These are phyloP conservation scores for Takifugu bimaculatus DNA, from an alignment of 2,113 vertebrate genomes.

Conservation along the genomic window DNA sequence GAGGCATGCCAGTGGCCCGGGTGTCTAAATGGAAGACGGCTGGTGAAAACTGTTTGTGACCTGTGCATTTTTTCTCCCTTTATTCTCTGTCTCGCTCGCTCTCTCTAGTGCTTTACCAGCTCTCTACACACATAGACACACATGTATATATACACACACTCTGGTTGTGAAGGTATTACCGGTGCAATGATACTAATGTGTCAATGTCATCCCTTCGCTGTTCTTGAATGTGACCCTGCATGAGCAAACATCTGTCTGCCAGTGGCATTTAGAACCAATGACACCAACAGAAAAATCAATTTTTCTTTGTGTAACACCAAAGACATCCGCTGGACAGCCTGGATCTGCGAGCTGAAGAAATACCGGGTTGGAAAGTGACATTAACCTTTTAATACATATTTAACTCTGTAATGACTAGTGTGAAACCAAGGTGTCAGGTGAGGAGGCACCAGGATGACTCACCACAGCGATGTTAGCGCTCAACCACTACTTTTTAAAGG, in stretches of 20 bases:
- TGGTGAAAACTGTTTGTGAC: conserved; percentile 54
- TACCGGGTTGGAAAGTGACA: conserved; percentile 1
- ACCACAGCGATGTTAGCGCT: conserved; percentile 62
- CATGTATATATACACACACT: not conserved
- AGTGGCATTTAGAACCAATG: conserved; percentile 45
- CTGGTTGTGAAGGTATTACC: conserved; percentile 24
- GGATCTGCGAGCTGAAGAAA: conserved; percentile 6
- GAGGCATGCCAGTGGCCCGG: conserved; percentile 56
- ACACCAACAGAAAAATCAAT: conserved; percentile 26
- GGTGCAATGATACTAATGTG: conserved; percentile 25
- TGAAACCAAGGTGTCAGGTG: conserved; percentile 26
- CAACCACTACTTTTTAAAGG: conserved; percentile 40
- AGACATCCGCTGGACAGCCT: conserved; percentile 7
- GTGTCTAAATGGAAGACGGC: conserved; percentile 57
- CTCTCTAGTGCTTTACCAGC: conserved; percentile 24
- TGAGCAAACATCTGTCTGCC: conserved; percentile 19
- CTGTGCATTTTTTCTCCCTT: conserved; percentile 10
- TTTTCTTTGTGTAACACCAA: conserved; percentile 5
- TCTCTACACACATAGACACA: conserved; percentile 17
- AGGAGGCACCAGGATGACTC: conserved; percentile 67
- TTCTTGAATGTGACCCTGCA: conserved; percentile 45
- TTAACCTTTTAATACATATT: conserved; percentile 4
- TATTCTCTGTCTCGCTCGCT: conserved; percentile 1
- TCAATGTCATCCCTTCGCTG: conserved; percentile 36
- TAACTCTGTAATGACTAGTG: conserved; percentile 21